phyloP scores from a whole-genome alignment of 2,888 invertebrate genomes.

The Noctua comes region DNA sequence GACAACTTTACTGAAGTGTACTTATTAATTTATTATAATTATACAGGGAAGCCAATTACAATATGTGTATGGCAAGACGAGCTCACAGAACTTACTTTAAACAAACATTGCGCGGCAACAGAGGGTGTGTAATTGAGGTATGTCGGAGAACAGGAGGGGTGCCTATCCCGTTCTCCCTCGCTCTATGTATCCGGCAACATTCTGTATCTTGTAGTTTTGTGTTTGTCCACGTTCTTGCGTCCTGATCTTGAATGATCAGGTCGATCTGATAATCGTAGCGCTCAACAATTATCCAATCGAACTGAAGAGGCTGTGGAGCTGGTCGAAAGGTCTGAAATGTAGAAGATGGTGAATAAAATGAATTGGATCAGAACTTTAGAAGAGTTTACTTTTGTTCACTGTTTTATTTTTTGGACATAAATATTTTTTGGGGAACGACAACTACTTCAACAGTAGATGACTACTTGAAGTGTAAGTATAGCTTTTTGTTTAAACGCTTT shows the following conservation, averaged over 20 bases:
- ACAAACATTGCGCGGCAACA: constrained; percentile 38
- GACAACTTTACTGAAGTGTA: background rate
- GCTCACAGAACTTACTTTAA: background rate
- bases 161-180: background rate
- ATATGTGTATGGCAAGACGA: background rate
- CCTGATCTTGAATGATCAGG: background rate
- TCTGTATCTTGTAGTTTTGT: constrained; percentile 11
- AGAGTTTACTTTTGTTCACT: background rate
- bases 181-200: constrained; percentile 9
- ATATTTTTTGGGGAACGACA: background rate
- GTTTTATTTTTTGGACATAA: background rate
- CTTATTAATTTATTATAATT: background rate
- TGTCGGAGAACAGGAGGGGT: constrained; percentile 30
- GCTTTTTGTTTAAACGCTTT: background rate
- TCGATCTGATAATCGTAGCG: background rate
- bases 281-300: background rate
- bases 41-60: constrained; percentile 11
- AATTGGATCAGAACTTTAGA: background rate
- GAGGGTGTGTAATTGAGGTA: constrained; percentile 46
- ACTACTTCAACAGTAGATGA: background rate
- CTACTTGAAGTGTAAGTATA: background rate
- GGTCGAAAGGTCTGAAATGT: background rate
- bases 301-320: background rate
- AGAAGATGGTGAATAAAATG: background rate
- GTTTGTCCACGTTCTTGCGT: background rate